A percentile compares a stretch with the other conserved stretches of the same genome.
Conservation (phyloP, 1,140 invertebrate genomes). For the Drosophila tani region DNA sequence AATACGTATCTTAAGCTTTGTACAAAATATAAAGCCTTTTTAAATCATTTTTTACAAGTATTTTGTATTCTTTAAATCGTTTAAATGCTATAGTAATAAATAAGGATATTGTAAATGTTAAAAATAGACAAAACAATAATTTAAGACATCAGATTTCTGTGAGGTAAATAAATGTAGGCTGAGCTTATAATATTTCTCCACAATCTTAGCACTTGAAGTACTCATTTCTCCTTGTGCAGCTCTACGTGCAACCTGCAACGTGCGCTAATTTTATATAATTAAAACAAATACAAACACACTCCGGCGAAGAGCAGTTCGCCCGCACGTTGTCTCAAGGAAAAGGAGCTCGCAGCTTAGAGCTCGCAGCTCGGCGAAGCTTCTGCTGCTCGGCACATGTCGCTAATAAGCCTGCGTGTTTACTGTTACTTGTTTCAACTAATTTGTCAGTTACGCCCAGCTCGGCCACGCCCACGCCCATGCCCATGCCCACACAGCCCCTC, state of each 20-base stretch:
- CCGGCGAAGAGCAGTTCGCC: conserved; percentile 28
- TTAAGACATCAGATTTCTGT: neutral
- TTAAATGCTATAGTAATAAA: neutral
- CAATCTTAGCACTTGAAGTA: too few species aligned
- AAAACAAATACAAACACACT: conserved; percentile 77
- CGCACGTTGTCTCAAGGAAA: conserved; percentile 62
- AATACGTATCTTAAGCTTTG: too few species aligned
- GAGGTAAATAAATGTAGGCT: neutral
- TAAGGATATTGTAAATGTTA: rapidly evolving
- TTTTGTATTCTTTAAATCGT: neutral
- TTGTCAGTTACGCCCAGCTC: conserved; percentile 72
- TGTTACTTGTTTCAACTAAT: conserved; percentile 81
- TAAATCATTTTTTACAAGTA: neutral
- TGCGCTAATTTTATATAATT: conserved; percentile 83
- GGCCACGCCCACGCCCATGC: conserved; percentile 26
- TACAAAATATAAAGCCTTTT: rapidly evolving
- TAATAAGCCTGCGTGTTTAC: conserved; percentile 83
- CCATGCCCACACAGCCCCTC: neutral
- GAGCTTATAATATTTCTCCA: neutral
- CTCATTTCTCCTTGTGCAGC: conserved; percentile 8
- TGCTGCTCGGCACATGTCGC: conserved; percentile 71
- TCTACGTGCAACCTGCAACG: conserved; percentile 76
- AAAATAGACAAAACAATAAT: neutral
- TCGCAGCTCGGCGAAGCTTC: conserved; percentile 24
- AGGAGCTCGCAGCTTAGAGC: conserved; percentile 21